Percentiles rank a stretch among this genome's conserved stretches.
Conservation (phyloP, 2,113 vertebrate species). For the Ivindomyrus marchei region DNA sequence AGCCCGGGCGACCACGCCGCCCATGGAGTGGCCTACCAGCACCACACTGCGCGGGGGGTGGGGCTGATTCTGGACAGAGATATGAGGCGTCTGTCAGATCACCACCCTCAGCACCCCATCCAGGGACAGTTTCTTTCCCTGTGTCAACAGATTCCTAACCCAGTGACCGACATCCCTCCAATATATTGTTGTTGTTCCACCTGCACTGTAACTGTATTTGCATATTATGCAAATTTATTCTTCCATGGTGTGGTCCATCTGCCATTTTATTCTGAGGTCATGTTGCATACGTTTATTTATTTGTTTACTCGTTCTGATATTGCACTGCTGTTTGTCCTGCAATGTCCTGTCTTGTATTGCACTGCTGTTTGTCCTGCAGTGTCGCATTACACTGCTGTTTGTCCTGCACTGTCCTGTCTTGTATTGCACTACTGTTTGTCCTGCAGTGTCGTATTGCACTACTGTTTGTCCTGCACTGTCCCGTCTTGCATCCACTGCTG, state of each 20-base stretch:
- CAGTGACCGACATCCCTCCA: background rate
- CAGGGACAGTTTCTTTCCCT: background rate
- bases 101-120: background rate
- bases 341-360: background rate
- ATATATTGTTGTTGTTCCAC: background rate
- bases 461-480: background rate
- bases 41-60: slow-evolving; percentile 76
- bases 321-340: background rate
- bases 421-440: background rate
- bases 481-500: background rate
- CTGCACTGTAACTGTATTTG: background rate
- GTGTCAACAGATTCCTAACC: background rate
- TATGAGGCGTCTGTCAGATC: background rate
- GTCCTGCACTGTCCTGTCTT: background rate
- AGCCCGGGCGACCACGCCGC: slow-evolving; percentile 89
- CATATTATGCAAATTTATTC: background rate
- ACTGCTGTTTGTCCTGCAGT: background rate
- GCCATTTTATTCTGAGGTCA: background rate
- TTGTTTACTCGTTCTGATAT: background rate
- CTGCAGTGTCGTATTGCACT: background rate
- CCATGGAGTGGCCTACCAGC: slow-evolving; percentile 95
- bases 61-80: slow-evolving; percentile 57
- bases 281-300: background rate
- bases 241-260: background rate
- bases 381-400: background rate